phyloP scores from a whole-genome alignment of 2,113 vertebrate species.

The Gallinago media region DNA sequence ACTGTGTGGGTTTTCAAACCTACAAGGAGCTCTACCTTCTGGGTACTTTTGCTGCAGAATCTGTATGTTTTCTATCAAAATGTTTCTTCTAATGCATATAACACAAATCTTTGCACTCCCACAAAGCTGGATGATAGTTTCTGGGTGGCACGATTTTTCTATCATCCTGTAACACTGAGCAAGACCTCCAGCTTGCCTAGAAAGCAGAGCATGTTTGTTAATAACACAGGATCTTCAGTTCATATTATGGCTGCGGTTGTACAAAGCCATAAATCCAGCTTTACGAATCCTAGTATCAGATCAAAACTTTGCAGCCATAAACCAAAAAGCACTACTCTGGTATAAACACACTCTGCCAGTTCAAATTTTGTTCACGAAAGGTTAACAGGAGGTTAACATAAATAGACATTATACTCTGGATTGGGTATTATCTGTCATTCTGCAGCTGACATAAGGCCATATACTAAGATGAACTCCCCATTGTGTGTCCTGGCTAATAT shows the following conservation, averaged over 20 bases:
- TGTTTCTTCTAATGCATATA: slow-evolving; percentile 13
- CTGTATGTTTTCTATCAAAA: slow-evolving; percentile 37
- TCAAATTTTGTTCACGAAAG: slow-evolving; percentile 1
- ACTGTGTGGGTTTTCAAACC: neutral
- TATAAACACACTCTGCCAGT: neutral
- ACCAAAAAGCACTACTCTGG: neutral
- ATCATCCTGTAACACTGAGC: neutral
- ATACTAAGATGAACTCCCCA: neutral
- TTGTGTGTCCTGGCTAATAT: neutral
- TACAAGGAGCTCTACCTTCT: neutral
- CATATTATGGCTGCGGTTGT: neutral
- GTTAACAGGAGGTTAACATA: neutral
- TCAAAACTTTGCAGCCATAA: slow-evolving; percentile 12
- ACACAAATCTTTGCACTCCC: neutral
- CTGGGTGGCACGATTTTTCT: slow-evolving; percentile 30
- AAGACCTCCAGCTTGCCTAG: neutral
- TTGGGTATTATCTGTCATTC: neutral
- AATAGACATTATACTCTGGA: neutral
- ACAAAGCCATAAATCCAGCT: neutral
- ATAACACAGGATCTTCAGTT: neutral
- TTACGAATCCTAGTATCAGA: neutral
- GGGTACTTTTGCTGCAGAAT: neutral
- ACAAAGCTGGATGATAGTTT: neutral
- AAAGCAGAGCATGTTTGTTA: neutral
- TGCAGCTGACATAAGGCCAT: neutral